Evolutionary conservation across 2,888 invertebrate genomes (phyloP), one percentile per base, ranked within the genome.

Genomic region (Idaea aversata): DNA sequence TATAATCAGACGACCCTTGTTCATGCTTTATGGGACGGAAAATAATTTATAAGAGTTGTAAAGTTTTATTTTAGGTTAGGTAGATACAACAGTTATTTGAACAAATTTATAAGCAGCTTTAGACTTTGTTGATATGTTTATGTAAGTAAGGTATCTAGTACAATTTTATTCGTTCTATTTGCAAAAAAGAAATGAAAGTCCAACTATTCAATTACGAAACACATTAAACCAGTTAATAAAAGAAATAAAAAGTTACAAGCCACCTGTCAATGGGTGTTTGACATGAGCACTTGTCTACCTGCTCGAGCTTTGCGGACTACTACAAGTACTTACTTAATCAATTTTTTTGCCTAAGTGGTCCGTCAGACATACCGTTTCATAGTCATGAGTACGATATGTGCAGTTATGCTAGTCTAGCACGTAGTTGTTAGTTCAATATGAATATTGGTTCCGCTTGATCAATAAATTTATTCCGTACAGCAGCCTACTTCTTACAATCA

Each of bases 1-100:
- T 34, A 59, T 63, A 70, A 78, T 79, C 72, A 77, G 73, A 72
- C 65, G 70, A 65, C 72, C 71, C 73, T 72, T 77, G 76, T 78
- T 75, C 70, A 72, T 68, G 68, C 63, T 70, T 62, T 35, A 70
- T 70, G 70, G 68, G 59, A 64, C 61, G 61, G 35, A 61, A 61
- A 59, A 68, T 67, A 61, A 73, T 64, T 61, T 63, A 65, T 34
- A 65, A 73, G 71, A 72, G 68, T 67, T 72, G 72, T 64, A 47
- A 47, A 13, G 7, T 47, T 13, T 25, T 25, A 25, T 25, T 25
- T 25, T 25, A 25, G 25, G 25, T 25, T 25, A 25, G 25, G 25
- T 25, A 25, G 25, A 3, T 25, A 25, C 25, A 2, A 25, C 25
- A 25, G 25, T 25, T 25, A 25, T 10, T 47, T 47, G 10, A 47